phyloP scores from a whole-genome alignment of 2,797 vertebrate species.

The Phalloptychus januarius region DNA sequence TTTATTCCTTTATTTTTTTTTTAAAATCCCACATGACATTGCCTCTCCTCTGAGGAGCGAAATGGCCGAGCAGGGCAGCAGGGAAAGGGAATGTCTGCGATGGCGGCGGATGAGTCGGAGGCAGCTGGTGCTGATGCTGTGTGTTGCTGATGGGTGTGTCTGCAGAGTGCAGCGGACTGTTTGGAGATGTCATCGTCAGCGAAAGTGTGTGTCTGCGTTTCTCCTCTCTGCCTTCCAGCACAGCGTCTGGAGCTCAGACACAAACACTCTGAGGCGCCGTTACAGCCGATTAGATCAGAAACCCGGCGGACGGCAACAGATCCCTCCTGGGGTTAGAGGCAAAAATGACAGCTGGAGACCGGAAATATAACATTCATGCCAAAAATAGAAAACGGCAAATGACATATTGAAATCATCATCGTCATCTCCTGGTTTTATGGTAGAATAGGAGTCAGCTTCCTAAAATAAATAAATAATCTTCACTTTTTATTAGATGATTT shows the following conservation, averaged over 20 bases:
- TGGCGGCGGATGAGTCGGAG: constrained; percentile 9
- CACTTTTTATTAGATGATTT: too few relatives aligned
- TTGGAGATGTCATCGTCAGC: constrained; percentile 58
- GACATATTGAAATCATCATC: neutral
- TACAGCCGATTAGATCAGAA: constrained; percentile 16
- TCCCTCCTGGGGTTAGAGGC: neutral
- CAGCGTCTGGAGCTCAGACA: constrained; percentile 27
- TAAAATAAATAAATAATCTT: too few relatives aligned
- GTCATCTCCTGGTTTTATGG: neutral
- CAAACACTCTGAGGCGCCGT: constrained; percentile 16
- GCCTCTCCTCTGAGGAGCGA: constrained; percentile 27
- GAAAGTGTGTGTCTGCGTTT: constrained; percentile 13
- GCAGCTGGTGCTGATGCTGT: constrained; percentile 70
- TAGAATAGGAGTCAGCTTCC: neutral
- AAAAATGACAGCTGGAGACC: neutral
- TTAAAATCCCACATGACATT: constrained; percentile 34
- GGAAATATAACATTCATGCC: neutral
- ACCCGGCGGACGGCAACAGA: constrained; percentile 1
- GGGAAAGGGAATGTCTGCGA: constrained; percentile 39
- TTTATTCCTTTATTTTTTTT: neutral
- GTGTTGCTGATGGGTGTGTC: constrained; percentile 75
- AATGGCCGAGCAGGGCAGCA: constrained; percentile 70
- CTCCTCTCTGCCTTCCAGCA: constrained; percentile 29
- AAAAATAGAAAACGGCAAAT: constrained; percentile 3
- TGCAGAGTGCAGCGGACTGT: constrained; percentile 63